phyloP scores from a whole-genome alignment of 2,888 invertebrate species.

The Hypsopygia costalis region DNA sequence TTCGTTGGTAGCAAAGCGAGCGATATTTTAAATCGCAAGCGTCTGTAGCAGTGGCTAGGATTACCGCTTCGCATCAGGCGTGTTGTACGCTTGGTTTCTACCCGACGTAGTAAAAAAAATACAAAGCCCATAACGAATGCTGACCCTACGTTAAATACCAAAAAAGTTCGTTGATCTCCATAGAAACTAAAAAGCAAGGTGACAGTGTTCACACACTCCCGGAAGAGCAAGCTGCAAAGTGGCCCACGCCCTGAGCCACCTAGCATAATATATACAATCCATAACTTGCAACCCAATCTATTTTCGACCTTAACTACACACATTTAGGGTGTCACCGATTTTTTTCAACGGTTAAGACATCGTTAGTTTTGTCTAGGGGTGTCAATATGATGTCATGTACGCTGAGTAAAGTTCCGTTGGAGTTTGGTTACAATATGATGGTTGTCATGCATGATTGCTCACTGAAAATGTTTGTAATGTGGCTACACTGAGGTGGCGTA shows the following conservation, averaged over 20 bases:
- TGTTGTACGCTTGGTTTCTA: too few relatives aligned
- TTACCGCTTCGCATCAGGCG: too few relatives aligned
- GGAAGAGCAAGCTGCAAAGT: constrained; percentile 72
- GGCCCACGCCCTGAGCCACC: constrained; percentile 32
- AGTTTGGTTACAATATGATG: constrained; percentile 39
- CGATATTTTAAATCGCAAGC: too few relatives aligned
- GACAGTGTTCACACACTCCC: constrained; percentile 62
- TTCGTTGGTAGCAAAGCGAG: too few relatives aligned
- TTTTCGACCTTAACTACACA: constrained; percentile 15
- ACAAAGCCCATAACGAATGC: too few relatives aligned
- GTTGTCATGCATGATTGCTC: constrained; percentile 34
- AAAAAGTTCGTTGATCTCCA: constrained; percentile 53
- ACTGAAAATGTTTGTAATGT: constrained; percentile 34
- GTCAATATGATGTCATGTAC: constrained; percentile 44
- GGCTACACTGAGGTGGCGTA: too few relatives aligned
- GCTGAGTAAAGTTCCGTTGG: constrained; percentile 54
- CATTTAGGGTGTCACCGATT: constrained; percentile 2
- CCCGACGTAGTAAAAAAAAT: too few relatives aligned
- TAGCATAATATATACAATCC: constrained; percentile 9
- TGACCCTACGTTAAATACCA: constrained; percentile 17
- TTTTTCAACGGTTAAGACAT: neutral
- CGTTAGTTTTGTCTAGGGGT: constrained; percentile 24
- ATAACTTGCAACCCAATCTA: constrained; percentile 7
- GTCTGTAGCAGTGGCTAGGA: too few relatives aligned
- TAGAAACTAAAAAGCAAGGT: constrained; percentile 54